phyloP scores from a whole-genome alignment of 2,113 vertebrate species.

The Plestiodon gilberti region DNA sequence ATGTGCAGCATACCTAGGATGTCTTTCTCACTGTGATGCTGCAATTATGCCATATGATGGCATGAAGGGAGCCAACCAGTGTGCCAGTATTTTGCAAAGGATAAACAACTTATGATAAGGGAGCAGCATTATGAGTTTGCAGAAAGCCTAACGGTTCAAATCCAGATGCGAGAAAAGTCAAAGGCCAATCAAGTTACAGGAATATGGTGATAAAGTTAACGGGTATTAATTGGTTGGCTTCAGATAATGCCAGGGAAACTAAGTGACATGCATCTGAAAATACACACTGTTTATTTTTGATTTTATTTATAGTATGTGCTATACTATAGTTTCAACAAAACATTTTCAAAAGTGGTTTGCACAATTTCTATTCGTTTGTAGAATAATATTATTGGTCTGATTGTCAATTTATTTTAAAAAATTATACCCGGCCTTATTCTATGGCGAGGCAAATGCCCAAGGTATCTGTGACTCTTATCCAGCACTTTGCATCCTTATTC shows the following conservation, averaged over 20 bases:
- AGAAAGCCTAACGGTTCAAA: conserved; percentile 6
- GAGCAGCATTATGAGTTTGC: not conserved
- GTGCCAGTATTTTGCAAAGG: accelerated
- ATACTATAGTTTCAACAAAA: not conserved
- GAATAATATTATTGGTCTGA: no score
- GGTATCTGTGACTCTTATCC: not conserved
- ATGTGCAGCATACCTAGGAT: conserved; percentile 21
- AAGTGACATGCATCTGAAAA: not conserved
- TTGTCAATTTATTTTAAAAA: no score
- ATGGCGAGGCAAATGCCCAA: no score
- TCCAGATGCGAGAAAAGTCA: not conserved
- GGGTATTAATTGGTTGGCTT: conserved; percentile 16
- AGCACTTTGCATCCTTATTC: not conserved
- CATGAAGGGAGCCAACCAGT: not conserved
- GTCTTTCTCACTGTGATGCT: not conserved
- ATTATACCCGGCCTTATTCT: no score
- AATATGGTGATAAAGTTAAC: not conserved
- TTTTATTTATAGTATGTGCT: not conserved
- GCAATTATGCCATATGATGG: not conserved
- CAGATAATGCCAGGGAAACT: conserved; percentile 4
- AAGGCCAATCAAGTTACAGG: not conserved
- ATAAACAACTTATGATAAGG: accelerated
- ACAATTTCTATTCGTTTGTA: not conserved
- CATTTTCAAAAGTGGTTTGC: no score
- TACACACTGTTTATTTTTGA: no score